Evolutionary conservation across 1,140 invertebrate genomes (phyloP), one percentile per base, ranked within the genome.

Genomic region (Drosophila bocki): DNA sequence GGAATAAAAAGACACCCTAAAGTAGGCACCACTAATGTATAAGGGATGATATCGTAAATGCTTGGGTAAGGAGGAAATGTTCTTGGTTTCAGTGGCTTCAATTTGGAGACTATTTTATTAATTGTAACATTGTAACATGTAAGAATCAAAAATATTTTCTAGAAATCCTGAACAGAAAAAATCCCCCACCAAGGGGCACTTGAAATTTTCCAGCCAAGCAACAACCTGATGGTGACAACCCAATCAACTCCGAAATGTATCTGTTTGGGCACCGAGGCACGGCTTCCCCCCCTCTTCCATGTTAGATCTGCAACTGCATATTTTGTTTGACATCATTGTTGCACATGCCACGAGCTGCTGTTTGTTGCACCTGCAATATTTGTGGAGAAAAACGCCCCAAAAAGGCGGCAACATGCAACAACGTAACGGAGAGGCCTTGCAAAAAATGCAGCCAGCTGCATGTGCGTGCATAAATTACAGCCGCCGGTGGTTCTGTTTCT

Each of bases 371-470:
- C 61, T 76, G 75, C 75, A 76, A 65, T 71, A 59, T 48, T 59
- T 61, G 61, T 50, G 33, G 42, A 13, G 11, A 45, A 35, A 54
- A 74, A 68, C 69, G 69, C 69, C 67, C 69, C 67, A 68, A 61
- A 77, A 78, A 78, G 75, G 63, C 63, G 75, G 75, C 59, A 63
- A 75, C 75, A 69, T 78, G 75, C 75, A 78, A 70, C 72, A 56
- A 56, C 19, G 33, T 56, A 39, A 26, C 12, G 29, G 39, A 39
- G 22, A 74, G 67, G 67, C 59, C 67, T 72, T 72, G 77, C 76
- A 72, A 79, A 79, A 79, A 79, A 79, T 79, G 77, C 77, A 79
- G 33, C 77, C 77, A 79, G 76, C 77, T 79, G 77, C 77, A 72
- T 79, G 77, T 79, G 77, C 77, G 77, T 79, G 77, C 77, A 79